Conservation (phyloP, 2,888 invertebrate genomes). For the Bimastos eiseni region DNA sequence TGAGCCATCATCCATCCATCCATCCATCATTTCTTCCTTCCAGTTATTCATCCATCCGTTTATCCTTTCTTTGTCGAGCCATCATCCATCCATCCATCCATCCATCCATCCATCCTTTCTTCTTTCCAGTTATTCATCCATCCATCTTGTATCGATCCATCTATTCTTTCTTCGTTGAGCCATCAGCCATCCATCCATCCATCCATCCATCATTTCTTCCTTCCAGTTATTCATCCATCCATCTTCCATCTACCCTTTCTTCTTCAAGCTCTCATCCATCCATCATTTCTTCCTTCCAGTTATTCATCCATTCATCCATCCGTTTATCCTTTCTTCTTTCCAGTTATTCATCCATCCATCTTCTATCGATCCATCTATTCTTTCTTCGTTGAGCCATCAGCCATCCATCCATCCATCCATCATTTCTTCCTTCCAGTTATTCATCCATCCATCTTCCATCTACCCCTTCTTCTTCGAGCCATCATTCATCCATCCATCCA, state of each 20-base stretch:
- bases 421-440: neutral
- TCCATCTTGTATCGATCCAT: too few relatives aligned
- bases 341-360: too few relatives aligned
- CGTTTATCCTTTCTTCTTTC: neutral
- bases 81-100: too few relatives aligned
- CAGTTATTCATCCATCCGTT: neutral
- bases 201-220: too few relatives aligned
- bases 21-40: neutral
- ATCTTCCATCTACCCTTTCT: too few relatives aligned
- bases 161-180: too few relatives aligned
- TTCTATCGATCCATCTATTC: neutral
- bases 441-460: too few relatives aligned
- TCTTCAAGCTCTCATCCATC: neutral
- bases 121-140: neutral
- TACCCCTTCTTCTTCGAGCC: too few relatives aligned
- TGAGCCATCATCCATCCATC: neutral
- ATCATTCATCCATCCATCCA: neutral
- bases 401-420: neutral
- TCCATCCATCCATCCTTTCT: neutral
- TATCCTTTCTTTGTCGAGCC: too few relatives aligned
- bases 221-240: too few relatives aligned
- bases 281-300: neutral
- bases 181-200: too few relatives aligned
- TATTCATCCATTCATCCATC: neutral
- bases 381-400: too few relatives aligned